Percentiles rank a stretch among this genome's conserved stretches.
Evolutionary conservation across 2,888 invertebrate genomes (phyloP).

Genomic region (Campoplex nolae): DNA sequence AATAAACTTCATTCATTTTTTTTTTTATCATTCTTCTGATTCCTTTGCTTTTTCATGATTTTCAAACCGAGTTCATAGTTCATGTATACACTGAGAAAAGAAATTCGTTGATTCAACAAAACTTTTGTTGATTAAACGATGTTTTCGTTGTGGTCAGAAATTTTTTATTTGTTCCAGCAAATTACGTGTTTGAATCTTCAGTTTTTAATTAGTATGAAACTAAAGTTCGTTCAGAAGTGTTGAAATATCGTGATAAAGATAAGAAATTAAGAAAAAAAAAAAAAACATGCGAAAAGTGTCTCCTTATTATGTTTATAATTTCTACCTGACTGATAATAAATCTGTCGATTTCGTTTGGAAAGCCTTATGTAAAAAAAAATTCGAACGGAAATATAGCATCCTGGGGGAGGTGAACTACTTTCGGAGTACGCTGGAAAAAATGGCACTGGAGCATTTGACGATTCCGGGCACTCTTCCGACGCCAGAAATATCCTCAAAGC

Average conservation of each 20-base stretch:
- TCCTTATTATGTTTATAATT: not conserved
- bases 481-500: slow-evolving; percentile 87
- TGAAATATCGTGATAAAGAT: too few species aligned
- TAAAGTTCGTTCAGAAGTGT: too few species aligned
- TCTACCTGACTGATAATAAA: not conserved
- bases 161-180: too few species aligned
- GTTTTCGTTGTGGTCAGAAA: too few species aligned
- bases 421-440: slow-evolving; percentile 89
- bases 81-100: too few species aligned
- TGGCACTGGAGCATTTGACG: slow-evolving; percentile 88
- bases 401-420: slow-evolving; percentile 88
- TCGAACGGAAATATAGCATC: slow-evolving; percentile 86
- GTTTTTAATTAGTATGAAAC: too few species aligned
- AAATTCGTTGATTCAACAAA: too few species aligned
- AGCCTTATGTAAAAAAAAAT: not conserved
- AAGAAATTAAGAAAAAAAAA: not conserved
- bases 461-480: slow-evolving; percentile 89
- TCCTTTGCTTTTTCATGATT: too few species aligned
- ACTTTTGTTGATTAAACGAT: too few species aligned
- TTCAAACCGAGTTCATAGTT: too few species aligned
- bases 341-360: slow-evolving; percentile 18
- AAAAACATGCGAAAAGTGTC: not conserved
- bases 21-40: too few species aligned
- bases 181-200: too few species aligned
- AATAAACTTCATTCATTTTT: not conserved